Conservation (phyloP, 1,140 invertebrate genomes). For the Penaeus vannamei region DNA sequence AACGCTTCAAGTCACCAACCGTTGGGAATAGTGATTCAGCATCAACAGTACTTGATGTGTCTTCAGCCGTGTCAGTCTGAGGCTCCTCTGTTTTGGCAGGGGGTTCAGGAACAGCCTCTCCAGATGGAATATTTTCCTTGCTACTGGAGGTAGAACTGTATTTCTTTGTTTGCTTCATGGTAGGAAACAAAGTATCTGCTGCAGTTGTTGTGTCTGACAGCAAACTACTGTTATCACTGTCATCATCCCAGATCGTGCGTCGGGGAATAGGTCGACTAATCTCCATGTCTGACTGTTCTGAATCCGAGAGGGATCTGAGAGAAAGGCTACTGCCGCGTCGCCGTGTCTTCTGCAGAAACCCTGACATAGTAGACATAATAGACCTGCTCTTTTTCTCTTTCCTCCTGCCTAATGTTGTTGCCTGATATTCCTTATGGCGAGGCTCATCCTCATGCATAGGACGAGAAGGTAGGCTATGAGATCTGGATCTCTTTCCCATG, state of each 20-base stretch:
- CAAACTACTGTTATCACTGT: conserved; percentile 59
- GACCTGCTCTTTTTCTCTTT: conserved; percentile 78
- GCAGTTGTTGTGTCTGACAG: conserved; percentile 54
- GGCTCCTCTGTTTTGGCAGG: conserved; percentile 53
- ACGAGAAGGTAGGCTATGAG: conserved; percentile 81
- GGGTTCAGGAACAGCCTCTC: conserved; percentile 36
- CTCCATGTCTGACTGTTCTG: conserved; percentile 84
- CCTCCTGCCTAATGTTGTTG: conserved; percentile 64
- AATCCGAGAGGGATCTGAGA: conserved; percentile 79
- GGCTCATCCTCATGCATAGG: conserved; percentile 72
- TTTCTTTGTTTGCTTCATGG: conserved; percentile 58
- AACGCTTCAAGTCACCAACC: conserved; percentile 66
- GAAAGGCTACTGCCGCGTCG: conserved; percentile 70
- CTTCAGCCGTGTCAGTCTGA: conserved; percentile 53
- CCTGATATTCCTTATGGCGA: conserved; percentile 68
- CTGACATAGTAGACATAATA: conserved; percentile 84
- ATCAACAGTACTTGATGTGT: conserved; percentile 47
- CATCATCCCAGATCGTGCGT: conserved; percentile 59
- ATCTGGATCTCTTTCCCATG: conserved; percentile 80
- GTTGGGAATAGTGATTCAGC: conserved; percentile 63
- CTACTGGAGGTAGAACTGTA: conserved; percentile 50
- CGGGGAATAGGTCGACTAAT: conserved; percentile 65
- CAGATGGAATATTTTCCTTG: conserved; percentile 40
- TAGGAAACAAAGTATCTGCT: conserved; percentile 53
- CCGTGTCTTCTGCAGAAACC: conserved; percentile 80